phyloP scores from a whole-genome alignment of 2,113 vertebrate species.

The Neogobius melanostomus region DNA sequence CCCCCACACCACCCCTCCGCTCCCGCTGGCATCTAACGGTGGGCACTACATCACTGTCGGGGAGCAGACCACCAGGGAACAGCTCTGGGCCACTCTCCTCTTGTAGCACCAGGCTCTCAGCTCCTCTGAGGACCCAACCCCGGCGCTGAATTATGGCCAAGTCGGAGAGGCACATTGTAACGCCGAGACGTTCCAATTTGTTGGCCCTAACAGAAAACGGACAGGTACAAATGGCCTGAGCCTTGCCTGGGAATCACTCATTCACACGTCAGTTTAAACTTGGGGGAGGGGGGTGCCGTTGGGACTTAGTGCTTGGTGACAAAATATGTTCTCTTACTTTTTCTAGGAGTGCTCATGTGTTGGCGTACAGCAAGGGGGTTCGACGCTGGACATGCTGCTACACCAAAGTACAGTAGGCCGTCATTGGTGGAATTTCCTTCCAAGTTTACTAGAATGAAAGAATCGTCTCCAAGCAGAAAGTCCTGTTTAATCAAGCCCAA shows the following conservation, averaged over 20 bases:
- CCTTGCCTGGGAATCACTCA: constrained; percentile 46
- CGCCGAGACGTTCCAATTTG: constrained; percentile 61
- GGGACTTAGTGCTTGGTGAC: constrained; percentile 27
- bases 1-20: constrained; percentile 40
- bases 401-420: neutral
- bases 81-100: constrained; percentile 69
- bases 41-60: constrained; percentile 88
- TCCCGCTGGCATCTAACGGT: constrained; percentile 76
- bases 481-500: too few species aligned
- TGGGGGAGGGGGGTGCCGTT: neutral
- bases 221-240: constrained; percentile 69
- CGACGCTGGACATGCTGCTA: neutral
- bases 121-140: constrained; percentile 61
- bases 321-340: constrained; percentile 20
- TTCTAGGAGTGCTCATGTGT: constrained; percentile 21
- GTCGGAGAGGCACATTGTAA: constrained; percentile 64
- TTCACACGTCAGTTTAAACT: constrained; percentile 45
- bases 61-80: constrained; percentile 79
- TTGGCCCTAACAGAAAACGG: constrained; percentile 58
- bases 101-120: constrained; percentile 71
- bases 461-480: neutral
- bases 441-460: neutral
- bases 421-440: neutral
- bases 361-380: constrained; percentile 30
- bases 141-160: constrained; percentile 75